Evolutionary conservation across 2,797 vertebrate species (phyloP), one percentile per base, ranked within the genome.

Genomic region (Lepilemur septentrionalis): DNA sequence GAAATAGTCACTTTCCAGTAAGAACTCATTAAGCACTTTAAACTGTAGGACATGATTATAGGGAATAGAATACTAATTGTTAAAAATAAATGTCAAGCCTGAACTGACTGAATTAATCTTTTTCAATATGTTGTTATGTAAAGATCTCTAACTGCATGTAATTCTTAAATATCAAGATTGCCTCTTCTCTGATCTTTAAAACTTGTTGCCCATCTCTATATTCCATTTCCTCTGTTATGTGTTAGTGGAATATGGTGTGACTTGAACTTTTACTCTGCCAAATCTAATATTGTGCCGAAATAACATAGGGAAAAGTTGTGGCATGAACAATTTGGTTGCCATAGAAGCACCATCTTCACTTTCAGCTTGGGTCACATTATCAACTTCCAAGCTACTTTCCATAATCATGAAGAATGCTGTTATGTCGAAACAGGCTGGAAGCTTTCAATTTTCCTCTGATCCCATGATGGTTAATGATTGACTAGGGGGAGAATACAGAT

Each of bases 1-100:
- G 70, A 93, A 94, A 96, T 84, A 89, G 91, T 93, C 35, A n/a
- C 48, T 92, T 93, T 95, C 57, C 18, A 96, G 46, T 91, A 76
- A 41, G 61, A 89, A 94, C 85, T 97, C 46, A 90, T 91, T 90
- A 90, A 94, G 72, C 46, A 90, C 65, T 96, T 90, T 96, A 81
- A 85, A 95, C 41, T 76, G 5, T 82, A 61, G 88, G 78, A 65
- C 65, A 76, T 50, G 17, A 94, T 91, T 95, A 80, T 11, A 46
- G 61, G 75, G 82, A 97, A 94, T 30, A 92, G 63, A 91, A 95
- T 70, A 55, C 25, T 86, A 87, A 96, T 65, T 88, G 81, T 91
- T 96, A 93, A 95, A 97, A 91, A 91, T 90, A 95, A 97, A 76
- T 10, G 11, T 75, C 75, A 59, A 82, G 46, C 82, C 35, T 72